Evolutionary conservation across 2,888 invertebrate genomes (phyloP), one percentile per base, ranked within the genome.

Genomic region (Oxyteleia sp.): DNA sequence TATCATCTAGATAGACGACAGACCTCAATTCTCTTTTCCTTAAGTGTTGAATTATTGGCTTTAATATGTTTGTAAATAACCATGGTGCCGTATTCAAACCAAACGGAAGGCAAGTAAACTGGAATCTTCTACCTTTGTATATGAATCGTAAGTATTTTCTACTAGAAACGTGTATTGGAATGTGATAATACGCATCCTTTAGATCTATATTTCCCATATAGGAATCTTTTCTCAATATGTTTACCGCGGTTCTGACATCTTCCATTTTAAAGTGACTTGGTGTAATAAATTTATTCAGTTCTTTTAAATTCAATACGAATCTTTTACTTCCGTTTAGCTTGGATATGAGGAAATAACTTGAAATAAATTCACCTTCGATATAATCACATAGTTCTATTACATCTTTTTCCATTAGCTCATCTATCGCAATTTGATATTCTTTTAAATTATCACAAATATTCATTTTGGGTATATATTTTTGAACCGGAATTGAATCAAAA

Each of bases 61-160:
- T 75, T 15, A 69, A 20, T 5, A 69, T 15, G 13, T 75, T 81
- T 5, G 69, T 69, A 32, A 69, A 69, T 7, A 69, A 15, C 18
- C 41, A 23, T n/a, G 69, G 69, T 8, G 69, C 69, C n/a, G 69
- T 32, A 32, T 47, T 29, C 8, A 69, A 18, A n/a, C 69, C 69
- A 51, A 69, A 69, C 5, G 55, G 69, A 41, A 69, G 32, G 38
- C 68, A 68, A 5, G 43, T 53, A 8, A 41, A 68, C 45, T 68
- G 47, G 47, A 16, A 71, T 32, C 41, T 15, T 53, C 53, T n/a
- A 47, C 18, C 53, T 11, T 80, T 38, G 43, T 49, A 80, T 15
- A 4, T 51, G 10, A 72, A 80, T 1, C 80, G 29, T 11, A 80
- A 29, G 66, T 59, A 80, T 80, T 72, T 80, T 47, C 80, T 57